Percentiles rank a stretch among this genome's conserved stretches.
phyloP scores from a whole-genome alignment of 2,888 invertebrate genomes.

The Erannis defoliaria region DNA sequence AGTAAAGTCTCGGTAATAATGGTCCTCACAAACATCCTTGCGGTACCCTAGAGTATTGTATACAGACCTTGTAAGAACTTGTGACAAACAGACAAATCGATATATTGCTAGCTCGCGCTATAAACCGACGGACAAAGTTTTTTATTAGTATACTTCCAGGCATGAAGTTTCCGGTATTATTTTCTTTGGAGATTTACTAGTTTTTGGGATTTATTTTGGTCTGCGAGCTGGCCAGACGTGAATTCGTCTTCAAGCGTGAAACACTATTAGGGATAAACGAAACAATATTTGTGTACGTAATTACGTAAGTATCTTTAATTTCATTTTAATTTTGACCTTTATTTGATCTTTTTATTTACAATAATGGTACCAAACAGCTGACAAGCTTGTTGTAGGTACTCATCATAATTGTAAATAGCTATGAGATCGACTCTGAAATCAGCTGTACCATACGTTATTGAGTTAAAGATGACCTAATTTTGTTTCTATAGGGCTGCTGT shows the following conservation, averaged over 20 bases:
- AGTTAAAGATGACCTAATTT: too few relatives aligned
- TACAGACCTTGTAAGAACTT: slow-evolving; percentile 26
- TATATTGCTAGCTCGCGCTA: slow-evolving; percentile 53
- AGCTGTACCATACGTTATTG: too few relatives aligned
- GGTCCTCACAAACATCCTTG: slow-evolving; percentile 7
- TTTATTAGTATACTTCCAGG: slow-evolving; percentile 60
- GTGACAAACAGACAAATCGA: slow-evolving; percentile 49
- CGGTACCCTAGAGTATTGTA: slow-evolving; percentile 35
- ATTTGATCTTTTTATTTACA: too few relatives aligned
- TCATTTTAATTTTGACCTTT: too few relatives aligned
- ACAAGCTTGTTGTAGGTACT: too few relatives aligned
- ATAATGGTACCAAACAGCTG: too few relatives aligned
- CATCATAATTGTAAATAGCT: too few relatives aligned
- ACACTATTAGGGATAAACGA: neutral
- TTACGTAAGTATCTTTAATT: too few relatives aligned
- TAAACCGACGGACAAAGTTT: slow-evolving; percentile 59
- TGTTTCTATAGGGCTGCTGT: too few relatives aligned
- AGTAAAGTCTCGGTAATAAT: neutral
- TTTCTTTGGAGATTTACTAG: slow-evolving; percentile 45
- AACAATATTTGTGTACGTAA: too few relatives aligned
- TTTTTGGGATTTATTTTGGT: slow-evolving; percentile 18
- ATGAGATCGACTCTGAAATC: too few relatives aligned
- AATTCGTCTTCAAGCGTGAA: neutral
- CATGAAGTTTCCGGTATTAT: slow-evolving; percentile 46
- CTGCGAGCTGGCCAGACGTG: neutral